phyloP scores from a whole-genome alignment of 2,888 invertebrate species.

The Acrobasis suavella region DNA sequence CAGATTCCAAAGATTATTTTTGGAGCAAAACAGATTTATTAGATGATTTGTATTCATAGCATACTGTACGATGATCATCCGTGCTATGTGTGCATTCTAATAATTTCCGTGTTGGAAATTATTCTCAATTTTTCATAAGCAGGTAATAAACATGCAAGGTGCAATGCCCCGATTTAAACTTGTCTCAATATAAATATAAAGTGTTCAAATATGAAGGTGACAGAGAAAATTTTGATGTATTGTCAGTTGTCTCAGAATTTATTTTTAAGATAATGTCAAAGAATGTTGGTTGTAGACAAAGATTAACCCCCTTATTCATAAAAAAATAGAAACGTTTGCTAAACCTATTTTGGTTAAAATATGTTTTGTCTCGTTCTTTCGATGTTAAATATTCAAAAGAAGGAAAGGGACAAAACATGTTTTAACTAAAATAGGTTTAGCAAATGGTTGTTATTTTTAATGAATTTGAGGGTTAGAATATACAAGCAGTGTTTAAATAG shows the following conservation, averaged over 20 bases:
- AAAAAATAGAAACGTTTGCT: no score
- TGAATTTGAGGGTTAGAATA: no score
- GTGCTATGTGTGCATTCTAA: constrained; percentile 21
- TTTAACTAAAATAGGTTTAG: no score
- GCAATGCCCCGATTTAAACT: neutral
- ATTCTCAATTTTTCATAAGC: constrained; percentile 9
- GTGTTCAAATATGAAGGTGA: neutral
- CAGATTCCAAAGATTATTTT: constrained; percentile 7
- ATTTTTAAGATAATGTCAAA: neutral
- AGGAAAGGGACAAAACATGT: no score
- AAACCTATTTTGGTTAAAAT: no score
- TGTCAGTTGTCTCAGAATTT: no score
- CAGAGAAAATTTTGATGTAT: neutral
- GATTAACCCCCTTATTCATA: no score
- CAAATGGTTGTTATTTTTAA: no score
- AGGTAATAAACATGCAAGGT: constrained; percentile 9
- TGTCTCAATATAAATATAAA: neutral
- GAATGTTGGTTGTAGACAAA: no score
- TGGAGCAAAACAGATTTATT: neutral
- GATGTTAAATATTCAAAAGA: no score
- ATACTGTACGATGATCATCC: constrained; percentile 3
- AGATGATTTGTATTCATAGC: constrained; percentile 13
- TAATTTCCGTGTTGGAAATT: constrained; percentile 26
- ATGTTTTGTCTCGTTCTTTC: no score
- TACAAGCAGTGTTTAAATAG: no score